Evolutionary conservation across 2,888 invertebrate genomes (phyloP).

Genomic region (Ormyrus nitidulus): DNA sequence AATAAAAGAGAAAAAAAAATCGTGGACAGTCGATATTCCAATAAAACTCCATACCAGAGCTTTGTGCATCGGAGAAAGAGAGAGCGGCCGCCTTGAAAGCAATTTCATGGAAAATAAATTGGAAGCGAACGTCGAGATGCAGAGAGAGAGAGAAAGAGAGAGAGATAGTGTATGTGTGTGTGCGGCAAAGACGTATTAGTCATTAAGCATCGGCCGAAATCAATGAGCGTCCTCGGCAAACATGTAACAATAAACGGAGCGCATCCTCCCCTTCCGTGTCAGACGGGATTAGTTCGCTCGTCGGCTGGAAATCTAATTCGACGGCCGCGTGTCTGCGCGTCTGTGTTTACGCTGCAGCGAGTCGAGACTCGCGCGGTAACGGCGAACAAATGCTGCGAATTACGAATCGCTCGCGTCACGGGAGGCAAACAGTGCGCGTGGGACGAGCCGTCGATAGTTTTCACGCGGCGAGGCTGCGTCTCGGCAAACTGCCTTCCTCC

Average conservation of each 20-base stretch:
- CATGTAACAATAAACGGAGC: slow-evolving; percentile 49
- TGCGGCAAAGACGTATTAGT: slow-evolving; percentile 4
- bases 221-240: slow-evolving; percentile 33
- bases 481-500: neutral
- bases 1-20: slow-evolving; percentile 9
- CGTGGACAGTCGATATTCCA: neutral
- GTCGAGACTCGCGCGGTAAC: slow-evolving; percentile 58
- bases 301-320: slow-evolving; percentile 65
- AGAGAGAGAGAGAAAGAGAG: slow-evolving; percentile 1
- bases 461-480: neutral
- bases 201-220: slow-evolving; percentile 38
- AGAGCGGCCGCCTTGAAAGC: neutral
- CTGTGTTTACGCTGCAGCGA: slow-evolving; percentile 43
- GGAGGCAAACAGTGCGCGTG: neutral
- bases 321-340: slow-evolving; percentile 31
- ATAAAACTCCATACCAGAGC: slow-evolving; percentile 7
- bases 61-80: neutral
- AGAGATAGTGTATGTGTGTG: neutral
- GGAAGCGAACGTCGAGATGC: neutral
- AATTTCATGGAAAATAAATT: slow-evolving; percentile 20
- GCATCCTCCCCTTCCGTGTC: slow-evolving; percentile 58
- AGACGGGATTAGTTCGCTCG: slow-evolving; percentile 64
- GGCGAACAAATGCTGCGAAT: slow-evolving; percentile 69
- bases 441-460: slow-evolving; percentile 10
- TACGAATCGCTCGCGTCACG: slow-evolving; percentile 64